Base-by-base conservation (phyloP, 1,140 invertebrate species). In the Ceratina australensis region DNA sequence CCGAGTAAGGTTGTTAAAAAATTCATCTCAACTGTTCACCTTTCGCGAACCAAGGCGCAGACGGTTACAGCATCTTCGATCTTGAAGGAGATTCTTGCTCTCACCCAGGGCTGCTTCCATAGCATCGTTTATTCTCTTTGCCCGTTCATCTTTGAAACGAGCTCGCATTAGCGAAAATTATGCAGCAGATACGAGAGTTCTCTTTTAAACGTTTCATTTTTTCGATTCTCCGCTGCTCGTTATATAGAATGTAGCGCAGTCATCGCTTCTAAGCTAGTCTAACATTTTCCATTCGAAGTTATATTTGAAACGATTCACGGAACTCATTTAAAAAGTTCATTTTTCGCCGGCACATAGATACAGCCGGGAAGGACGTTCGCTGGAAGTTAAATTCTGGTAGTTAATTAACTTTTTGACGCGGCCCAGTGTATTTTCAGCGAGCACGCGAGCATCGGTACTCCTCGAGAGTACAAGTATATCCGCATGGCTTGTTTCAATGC, bases 81-180 rank as follows among this genome's bases (percentile, higher is more conserved):
- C 50, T 47, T 26, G 42, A 10, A 26, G n/a, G 3, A 22, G 10
- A 26, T 50, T 4, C 33, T 66, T 12, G 18, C 5, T 22, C 47
- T 26, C 5, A 10, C 8, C 16, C 50, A 5, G 2, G n/a, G 49
- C 22, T 67, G 24, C 24, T 67, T 2, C 3, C 24, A 10, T 10
- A 24, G 49, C 28, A 68, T 68, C 65, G 28, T 68, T 49, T 18
- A 68, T 68, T 68, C 65, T 54, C 50, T 28, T 56, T 68, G 10
- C 2, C 33, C 33, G 33, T 42, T 42, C 33, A 54, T 24, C 26
- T 50, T 20, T 18, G 24, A 18, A 50, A 28, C 15, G 13, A 16
- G 18, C 24, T 3, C 50, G 22, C 24, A 24, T 52, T 67, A 22
- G 18, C 22, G 47, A 67, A 67, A 67, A 50, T n/a, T 24, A 49